Evolutionary conservation across 2,888 invertebrate species (phyloP), one percentile per base, ranked within the genome.

Genomic region (Agelastica alni): DNA sequence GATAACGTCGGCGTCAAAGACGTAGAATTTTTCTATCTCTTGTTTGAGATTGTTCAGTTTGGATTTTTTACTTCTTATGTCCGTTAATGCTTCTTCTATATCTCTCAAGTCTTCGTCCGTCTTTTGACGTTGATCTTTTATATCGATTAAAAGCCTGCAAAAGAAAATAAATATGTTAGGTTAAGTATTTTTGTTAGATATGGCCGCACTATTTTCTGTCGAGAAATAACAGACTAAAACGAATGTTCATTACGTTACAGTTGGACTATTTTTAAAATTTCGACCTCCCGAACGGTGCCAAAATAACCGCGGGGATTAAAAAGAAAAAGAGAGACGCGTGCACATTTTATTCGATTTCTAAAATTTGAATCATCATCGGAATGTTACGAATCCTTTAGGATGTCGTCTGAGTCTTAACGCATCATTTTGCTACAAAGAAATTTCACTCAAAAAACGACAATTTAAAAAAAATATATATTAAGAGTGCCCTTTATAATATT

Each of bases 141-240:
- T 81, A 72, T 85, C 85, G 76, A 85, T 85, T 81, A 87, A 85
- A 83, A 93, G 89, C 85, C 93, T 93, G 81, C 43, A 64, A 26
- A 37, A 26, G 32, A 41, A 6, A 36, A 14, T 36, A 14, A 32
- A n/a, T n/a, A n/a, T n/a, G n/a, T n/a, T n/a, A n/a, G n/a, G n/a
- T n/a, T n/a, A n/a, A n/a, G n/a, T n/a, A n/a, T n/a, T n/a, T 18
- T 12, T 22, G 31, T 20, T 39, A 44, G 37, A 42, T 45, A 37
- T 51, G 31, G 18, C n/a, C 60, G 56, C 45, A 61, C 53, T 58
- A 59, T 62, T 62, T 60, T 64, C 62, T 61, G 13, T 7, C 9
- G 4, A n/a, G 36, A 46, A 43, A 28, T 42, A 4, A 14, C 9
- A 4, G 2, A 42, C 14, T 20, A 12, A 13, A 34, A 12, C 12